Evolutionary conservation across 2,113 vertebrate genomes (phyloP).

Genomic region (Sula dactylatra): DNA sequence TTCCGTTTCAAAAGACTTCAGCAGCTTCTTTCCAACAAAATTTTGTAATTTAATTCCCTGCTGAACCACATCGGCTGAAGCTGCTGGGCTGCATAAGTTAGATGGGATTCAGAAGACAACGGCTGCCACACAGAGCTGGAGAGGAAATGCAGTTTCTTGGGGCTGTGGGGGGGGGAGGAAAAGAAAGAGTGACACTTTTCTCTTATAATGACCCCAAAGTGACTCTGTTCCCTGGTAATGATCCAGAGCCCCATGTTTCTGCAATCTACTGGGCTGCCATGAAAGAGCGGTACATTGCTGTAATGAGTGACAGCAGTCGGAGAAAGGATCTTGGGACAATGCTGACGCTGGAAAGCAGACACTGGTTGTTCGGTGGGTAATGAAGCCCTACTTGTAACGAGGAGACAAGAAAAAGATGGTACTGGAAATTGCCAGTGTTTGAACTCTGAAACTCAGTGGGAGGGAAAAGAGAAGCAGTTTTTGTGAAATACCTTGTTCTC

Average conservation of each 20-base stretch:
- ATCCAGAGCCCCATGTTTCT: slow-evolving; percentile 15
- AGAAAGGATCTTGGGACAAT: slow-evolving; percentile 36
- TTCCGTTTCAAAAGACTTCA: neutral
- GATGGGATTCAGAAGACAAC: neutral
- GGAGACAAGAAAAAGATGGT: slow-evolving; percentile 32
- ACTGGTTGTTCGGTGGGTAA: neutral
- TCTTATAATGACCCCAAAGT: slow-evolving; percentile 38
- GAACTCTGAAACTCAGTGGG: slow-evolving; percentile 62
- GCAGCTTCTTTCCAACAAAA: slow-evolving; percentile 6
- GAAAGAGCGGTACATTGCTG: neutral
- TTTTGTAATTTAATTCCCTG: slow-evolving; percentile 2
- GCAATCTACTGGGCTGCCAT: neutral
- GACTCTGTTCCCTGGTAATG: slow-evolving; percentile 34
- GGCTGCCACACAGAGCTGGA: neutral
- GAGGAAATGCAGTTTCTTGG: neutral
- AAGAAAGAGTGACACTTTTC: neutral
- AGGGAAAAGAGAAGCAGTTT: slow-evolving; percentile 50
- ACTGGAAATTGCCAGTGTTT: slow-evolving; percentile 41
- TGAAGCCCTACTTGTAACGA: slow-evolving; percentile 23
- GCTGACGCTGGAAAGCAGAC: neutral
- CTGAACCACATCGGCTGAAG: neutral
- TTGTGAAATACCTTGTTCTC: slow-evolving; percentile 38
- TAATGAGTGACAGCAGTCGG: slow-evolving; percentile 7
- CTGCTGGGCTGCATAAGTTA: neutral
- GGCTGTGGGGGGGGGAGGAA: too few relatives aligned